Evolutionary conservation across 2,797 vertebrate genomes (phyloP).

Genomic region (Huso huso): DNA sequence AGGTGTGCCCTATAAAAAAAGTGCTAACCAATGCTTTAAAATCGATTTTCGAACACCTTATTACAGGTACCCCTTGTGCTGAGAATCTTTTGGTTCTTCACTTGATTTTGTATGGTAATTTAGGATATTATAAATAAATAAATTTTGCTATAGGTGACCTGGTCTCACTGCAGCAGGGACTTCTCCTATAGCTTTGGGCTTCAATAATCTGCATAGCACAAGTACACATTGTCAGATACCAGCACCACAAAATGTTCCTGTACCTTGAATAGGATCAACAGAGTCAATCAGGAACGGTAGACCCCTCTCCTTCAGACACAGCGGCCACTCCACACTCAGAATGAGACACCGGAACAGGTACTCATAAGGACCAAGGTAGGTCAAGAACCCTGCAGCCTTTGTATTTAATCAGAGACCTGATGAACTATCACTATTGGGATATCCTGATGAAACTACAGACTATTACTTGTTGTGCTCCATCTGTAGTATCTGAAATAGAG

Average conservation of each 20-base stretch:
- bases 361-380: slow-evolving; percentile 1
- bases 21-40: too few relatives aligned
- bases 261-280: slow-evolving; percentile 22
- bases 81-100: too few relatives aligned
- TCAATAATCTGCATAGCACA: background rate
- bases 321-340: slow-evolving; percentile 20
- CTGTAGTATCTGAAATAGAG: slow-evolving; percentile 19
- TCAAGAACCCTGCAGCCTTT: background rate
- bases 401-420: slow-evolving; percentile 1
- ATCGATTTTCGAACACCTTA: too few relatives aligned
- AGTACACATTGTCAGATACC: too few relatives aligned
- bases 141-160: too few relatives aligned
- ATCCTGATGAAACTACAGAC: slow-evolving; percentile 10
- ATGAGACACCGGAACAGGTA: background rate
- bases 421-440: background rate
- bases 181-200: too few relatives aligned
- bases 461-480: slow-evolving; percentile 12
- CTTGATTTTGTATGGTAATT: too few relatives aligned
- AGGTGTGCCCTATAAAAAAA: too few relatives aligned
- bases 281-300: slow-evolving; percentile 22
- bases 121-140: too few relatives aligned
- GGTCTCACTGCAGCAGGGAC: too few relatives aligned
- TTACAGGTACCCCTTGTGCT: too few relatives aligned
- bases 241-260: background rate
- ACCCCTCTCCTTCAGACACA: slow-evolving; percentile 20